Evolutionary conservation across 1,140 invertebrate genomes (phyloP).

Genomic region (Steinernema khuongi): DNA sequence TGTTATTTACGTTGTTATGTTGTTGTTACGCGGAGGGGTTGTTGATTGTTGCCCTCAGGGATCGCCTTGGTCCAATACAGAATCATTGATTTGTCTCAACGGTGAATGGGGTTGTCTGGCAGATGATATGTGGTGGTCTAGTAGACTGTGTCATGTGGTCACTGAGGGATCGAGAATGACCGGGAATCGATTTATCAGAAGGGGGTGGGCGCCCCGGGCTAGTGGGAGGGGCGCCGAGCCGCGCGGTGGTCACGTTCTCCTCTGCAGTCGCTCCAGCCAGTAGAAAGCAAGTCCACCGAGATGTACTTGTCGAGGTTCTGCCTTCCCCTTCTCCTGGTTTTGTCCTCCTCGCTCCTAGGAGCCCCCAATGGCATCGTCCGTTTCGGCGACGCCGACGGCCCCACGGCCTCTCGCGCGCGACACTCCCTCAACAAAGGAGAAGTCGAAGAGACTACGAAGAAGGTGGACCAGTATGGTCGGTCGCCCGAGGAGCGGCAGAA

Average conservation of each 20-base stretch:
- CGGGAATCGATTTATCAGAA: too few species aligned
- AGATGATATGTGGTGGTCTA: too few species aligned
- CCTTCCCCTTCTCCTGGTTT: not conserved
- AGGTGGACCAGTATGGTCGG: constrained; percentile 20
- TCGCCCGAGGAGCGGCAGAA: constrained; percentile 25
- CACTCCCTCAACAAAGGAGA: not conserved
- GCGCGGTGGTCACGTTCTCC: constrained; percentile 1
- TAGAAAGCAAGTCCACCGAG: not conserved
- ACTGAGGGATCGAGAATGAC: too few species aligned
- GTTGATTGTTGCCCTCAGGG: too few species aligned
- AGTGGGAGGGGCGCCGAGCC: constrained; percentile 8
- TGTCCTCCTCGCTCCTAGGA: not conserved
- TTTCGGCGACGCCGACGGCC: not conserved
- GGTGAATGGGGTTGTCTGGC: too few species aligned
- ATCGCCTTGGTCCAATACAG: too few species aligned
- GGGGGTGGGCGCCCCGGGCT: constrained; percentile 1
- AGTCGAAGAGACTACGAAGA: not conserved
- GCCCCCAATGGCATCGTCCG: not conserved
- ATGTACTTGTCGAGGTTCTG: not conserved
- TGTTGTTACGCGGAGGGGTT: too few species aligned
- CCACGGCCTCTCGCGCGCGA: not conserved
- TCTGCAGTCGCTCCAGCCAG: not conserved
- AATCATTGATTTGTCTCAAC: too few species aligned
- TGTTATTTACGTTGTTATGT: not conserved
- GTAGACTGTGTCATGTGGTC: too few species aligned